phyloP scores from a whole-genome alignment of 2,797 vertebrate genomes.

The Pseudochromis fuscus region DNA sequence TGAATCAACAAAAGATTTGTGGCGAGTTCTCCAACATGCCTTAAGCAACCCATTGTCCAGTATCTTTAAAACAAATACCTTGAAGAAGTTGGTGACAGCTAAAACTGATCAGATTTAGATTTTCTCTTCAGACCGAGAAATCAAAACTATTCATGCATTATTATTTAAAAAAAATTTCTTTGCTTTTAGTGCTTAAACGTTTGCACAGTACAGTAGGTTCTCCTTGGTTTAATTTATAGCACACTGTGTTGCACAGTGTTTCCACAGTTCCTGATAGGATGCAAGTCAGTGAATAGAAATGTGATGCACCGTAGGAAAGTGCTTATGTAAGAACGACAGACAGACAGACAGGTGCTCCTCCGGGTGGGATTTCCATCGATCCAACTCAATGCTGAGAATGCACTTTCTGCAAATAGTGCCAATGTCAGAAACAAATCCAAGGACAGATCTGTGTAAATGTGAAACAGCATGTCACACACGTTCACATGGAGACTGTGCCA shows the following conservation, averaged over 20 bases:
- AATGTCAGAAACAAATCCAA: constrained; percentile 47
- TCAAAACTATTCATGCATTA: too few relatives aligned
- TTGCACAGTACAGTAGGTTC: background rate
- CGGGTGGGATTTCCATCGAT: constrained; percentile 39
- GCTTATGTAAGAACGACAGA: background rate
- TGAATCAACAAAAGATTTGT: background rate
- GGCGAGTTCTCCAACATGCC: background rate
- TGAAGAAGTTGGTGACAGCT: too few relatives aligned
- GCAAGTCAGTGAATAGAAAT: constrained; percentile 1
- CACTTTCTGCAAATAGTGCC: constrained; percentile 26
- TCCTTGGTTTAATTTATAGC: constrained; percentile 17
- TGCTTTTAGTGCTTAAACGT: too few relatives aligned
- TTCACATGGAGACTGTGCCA: constrained; percentile 4
- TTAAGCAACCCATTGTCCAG: too few relatives aligned
- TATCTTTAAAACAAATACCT: too few relatives aligned
- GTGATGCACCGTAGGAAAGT: background rate
- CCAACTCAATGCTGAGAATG: constrained; percentile 33
- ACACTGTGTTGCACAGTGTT: background rate
- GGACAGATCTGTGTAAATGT: constrained; percentile 32
- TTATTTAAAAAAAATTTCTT: too few relatives aligned
- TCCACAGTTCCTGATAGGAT: constrained; percentile 1
- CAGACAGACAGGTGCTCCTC: constrained; percentile 10
- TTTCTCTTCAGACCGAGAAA: too few relatives aligned
- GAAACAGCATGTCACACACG: constrained; percentile 12
- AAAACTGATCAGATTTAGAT: too few relatives aligned